These are phyloP conservation scores for Phalera bucephala DNA, from an alignment of 2,888 invertebrate genomes.

Conservation along the genomic window DNA sequence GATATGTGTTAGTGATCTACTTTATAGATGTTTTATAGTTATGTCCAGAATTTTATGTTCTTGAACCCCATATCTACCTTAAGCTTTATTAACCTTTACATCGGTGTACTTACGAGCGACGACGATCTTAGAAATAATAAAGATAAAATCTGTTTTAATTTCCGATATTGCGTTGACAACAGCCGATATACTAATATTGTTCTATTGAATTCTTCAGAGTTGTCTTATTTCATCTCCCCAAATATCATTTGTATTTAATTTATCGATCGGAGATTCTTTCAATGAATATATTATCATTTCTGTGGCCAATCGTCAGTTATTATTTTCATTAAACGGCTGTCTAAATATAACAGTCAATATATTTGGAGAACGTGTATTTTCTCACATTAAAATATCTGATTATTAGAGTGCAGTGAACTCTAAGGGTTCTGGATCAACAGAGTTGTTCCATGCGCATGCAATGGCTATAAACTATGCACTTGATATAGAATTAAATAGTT, in stretches of 20 bases:
- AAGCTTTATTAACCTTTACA: too few species aligned
- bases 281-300: conserved; percentile 17
- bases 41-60: too few species aligned
- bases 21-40: background rate
- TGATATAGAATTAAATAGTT: conserved; percentile 16
- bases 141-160: background rate
- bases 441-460: conserved; percentile 35
- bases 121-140: too few species aligned
- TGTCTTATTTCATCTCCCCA: conserved; percentile 15
- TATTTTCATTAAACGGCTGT: conserved; percentile 35
- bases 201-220: conserved; percentile 13
- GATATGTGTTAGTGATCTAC: conserved; percentile 1
- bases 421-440: conserved; percentile 47
- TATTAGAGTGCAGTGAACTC: conserved; percentile 48
- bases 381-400: conserved; percentile 59
- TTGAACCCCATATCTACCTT: too few species aligned
- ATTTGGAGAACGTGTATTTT: conserved; percentile 51
- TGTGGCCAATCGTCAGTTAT: background rate
- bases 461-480: conserved; percentile 30
- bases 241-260: conserved; percentile 2
- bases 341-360: conserved; percentile 36
- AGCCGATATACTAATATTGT: conserved; percentile 18
- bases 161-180: background rate
- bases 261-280: conserved; percentile 5
- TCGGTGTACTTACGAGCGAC: too few species aligned